Conservation (phyloP, 2,113 vertebrate species). For the Neopipo cinnamomea region DNA sequence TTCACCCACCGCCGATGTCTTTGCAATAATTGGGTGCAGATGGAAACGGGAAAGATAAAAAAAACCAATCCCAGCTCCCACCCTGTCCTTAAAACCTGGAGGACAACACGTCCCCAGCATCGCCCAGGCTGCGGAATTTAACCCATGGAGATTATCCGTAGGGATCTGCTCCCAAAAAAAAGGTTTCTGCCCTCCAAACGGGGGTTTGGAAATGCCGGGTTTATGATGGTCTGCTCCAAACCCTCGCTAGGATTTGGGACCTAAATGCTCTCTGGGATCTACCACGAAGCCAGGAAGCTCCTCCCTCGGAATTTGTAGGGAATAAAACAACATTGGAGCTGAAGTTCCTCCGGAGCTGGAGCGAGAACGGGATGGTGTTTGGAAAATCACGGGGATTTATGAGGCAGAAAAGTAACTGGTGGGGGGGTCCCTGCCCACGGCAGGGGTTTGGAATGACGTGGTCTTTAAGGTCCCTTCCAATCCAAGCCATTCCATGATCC, state of each 20-base stretch:
- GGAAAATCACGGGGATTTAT: neutral
- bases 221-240: neutral
- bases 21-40: slow-evolving; percentile 21
- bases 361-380: neutral
- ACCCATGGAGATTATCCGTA: fast-evolving
- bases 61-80: neutral
- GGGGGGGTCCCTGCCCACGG: neutral
- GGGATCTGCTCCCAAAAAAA: neutral
- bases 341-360: neutral
- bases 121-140: neutral
- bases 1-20: neutral
- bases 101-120: neutral
- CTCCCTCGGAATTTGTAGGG: neutral
- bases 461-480: neutral
- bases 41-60: neutral
- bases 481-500: neutral
- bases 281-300: neutral
- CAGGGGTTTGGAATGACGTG: neutral
- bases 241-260: neutral
- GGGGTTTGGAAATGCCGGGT: neutral
- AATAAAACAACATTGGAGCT: neutral
- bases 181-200: neutral
- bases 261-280: neutral
- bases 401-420: neutral
- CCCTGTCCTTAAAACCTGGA: neutral